These are phyloP conservation scores for Gasterosteus aculeatus DNA, from an alignment of 2,113 vertebrate species.

Conservation along the genomic window DNA sequence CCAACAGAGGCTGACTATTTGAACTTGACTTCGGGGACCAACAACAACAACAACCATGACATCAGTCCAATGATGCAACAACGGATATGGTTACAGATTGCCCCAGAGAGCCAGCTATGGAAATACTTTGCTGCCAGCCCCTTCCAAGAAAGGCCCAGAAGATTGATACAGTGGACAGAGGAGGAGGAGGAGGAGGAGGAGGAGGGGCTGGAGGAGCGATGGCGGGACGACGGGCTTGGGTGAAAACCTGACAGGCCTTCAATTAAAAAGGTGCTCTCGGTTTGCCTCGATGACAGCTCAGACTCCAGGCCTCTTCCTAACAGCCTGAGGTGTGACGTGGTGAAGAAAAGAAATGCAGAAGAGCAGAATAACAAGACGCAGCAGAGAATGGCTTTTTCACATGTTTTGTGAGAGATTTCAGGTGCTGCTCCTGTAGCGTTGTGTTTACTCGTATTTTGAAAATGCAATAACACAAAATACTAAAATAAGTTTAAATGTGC, in stretches of 20 bases:
- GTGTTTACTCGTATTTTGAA: neutral
- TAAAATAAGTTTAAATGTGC: neutral
- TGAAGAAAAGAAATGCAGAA: slow-evolving; percentile 19
- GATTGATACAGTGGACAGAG: slow-evolving; percentile 11
- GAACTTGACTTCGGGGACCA: neutral
- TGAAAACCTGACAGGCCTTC: slow-evolving; percentile 38
- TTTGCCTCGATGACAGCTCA: slow-evolving; percentile 37
- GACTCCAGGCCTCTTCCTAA: slow-evolving; percentile 10
- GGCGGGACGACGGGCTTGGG: neutral
- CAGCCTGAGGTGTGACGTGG: slow-evolving; percentile 38
- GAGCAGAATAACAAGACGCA: neutral
- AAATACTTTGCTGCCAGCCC: slow-evolving; percentile 33
- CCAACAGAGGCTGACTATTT: neutral
- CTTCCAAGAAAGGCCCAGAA: slow-evolving; percentile 13
- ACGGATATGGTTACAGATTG: slow-evolving; percentile 21
- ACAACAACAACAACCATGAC: slow-evolving; percentile 14
- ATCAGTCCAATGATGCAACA: slow-evolving; percentile 24
- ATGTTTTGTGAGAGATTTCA: neutral
- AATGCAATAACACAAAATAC: neutral
- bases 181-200: neutral
- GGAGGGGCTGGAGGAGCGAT: neutral
- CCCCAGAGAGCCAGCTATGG: slow-evolving; percentile 5
- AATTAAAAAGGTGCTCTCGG: slow-evolving; percentile 37
- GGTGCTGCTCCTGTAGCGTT: neutral
- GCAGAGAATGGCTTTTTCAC: neutral